These are phyloP conservation scores for Sisor rabdophorus DNA, from an alignment of 2,113 vertebrate genomes.

Conservation along the genomic window DNA sequence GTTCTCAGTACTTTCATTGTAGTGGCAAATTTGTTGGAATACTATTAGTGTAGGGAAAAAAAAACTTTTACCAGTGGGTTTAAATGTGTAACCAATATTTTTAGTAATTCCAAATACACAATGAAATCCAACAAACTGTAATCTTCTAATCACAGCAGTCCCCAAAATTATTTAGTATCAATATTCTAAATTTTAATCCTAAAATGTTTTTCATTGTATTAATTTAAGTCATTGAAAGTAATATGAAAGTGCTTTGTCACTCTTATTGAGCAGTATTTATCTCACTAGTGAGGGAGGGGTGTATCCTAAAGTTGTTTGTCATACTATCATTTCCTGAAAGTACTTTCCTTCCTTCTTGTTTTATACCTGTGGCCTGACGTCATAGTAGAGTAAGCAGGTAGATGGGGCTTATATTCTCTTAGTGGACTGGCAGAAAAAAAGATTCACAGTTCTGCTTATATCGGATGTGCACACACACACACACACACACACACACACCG, in stretches of 20 bases:
- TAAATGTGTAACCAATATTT: not conserved
- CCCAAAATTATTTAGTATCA: not conserved
- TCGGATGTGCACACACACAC: not conserved
- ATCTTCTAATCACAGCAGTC: not conserved
- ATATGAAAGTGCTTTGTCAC: slow-evolving; percentile 29
- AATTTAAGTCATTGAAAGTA: not conserved
- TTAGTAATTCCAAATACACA: not conserved
- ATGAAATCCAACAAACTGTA: not conserved
- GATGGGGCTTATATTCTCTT: not conserved
- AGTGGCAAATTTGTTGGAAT: not conserved
- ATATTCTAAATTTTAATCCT: not conserved
- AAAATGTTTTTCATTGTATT: not conserved
- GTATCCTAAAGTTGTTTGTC: not conserved
- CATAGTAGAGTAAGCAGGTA: not conserved
- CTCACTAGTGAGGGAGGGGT: not conserved
- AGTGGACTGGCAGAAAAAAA: not conserved
- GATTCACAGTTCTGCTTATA: not conserved
- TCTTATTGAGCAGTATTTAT: not conserved
- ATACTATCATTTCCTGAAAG: slow-evolving; percentile 22
- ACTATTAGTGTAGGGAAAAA: not conserved
- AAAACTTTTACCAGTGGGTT: not conserved
- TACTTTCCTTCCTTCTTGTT: slow-evolving; percentile 28
- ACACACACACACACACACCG: too few species aligned
- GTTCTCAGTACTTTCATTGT: not conserved
- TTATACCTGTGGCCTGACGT: not conserved